Evolutionary conservation across 2,113 vertebrate genomes (phyloP).

Genomic region (Cacatua alba): DNA sequence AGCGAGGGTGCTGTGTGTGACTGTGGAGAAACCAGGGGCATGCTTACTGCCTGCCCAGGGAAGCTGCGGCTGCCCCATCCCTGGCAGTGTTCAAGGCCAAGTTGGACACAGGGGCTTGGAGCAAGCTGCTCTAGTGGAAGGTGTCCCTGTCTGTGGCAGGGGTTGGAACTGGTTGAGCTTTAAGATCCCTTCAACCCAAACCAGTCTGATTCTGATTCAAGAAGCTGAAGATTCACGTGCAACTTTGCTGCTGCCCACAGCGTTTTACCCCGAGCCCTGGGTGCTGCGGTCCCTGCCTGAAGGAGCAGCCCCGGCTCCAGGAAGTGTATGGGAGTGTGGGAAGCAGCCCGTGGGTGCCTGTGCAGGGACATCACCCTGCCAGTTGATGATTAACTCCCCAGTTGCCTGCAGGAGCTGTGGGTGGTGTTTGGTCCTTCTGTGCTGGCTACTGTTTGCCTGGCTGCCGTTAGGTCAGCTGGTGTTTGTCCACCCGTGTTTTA

Average conservation of each 20-base stretch:
- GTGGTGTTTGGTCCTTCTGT: background rate
- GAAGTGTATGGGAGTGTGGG: rapidly evolving
- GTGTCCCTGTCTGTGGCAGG: too few species aligned
- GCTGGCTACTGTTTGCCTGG: background rate
- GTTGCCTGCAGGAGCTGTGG: rapidly evolving
- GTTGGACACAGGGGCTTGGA: too few species aligned
- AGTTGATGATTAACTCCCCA: background rate
- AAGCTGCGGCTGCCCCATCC: background rate
- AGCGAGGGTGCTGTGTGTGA: background rate
- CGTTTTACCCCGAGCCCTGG: background rate
- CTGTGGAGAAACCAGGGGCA: background rate
- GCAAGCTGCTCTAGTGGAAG: too few species aligned
- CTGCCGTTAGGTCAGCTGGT: rapidly evolving
- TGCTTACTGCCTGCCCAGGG: background rate
- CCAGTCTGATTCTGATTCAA: too few species aligned
- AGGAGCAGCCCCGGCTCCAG: background rate
- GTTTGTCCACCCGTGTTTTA: background rate
- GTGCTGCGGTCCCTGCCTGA: too few species aligned
- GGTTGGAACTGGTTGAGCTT: background rate
- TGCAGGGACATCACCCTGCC: background rate
- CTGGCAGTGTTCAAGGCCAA: background rate
- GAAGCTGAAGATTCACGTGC: background rate
- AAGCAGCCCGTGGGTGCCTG: background rate
- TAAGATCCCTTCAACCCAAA: background rate
- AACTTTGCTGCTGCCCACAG: rapidly evolving